Percentiles rank a stretch among this genome's conserved stretches.
Conservation (phyloP, 2,888 invertebrate species). For the Pristionchus entomophagus region DNA sequence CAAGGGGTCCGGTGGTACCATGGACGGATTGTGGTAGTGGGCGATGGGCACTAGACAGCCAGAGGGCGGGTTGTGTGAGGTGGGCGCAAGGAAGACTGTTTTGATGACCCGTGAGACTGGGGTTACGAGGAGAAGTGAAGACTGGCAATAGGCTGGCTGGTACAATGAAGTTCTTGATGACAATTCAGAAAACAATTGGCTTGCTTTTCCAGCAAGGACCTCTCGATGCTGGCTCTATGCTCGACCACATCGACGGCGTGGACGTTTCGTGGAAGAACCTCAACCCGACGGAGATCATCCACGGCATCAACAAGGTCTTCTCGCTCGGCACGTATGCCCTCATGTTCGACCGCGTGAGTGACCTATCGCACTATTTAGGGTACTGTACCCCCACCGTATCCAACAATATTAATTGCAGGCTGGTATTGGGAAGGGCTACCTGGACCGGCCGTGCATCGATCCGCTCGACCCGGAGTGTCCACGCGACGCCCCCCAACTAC, state of each 20-base stretch:
- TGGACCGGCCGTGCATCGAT: constrained; percentile 95
- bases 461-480: constrained; percentile 93
- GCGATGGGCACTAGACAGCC: no score
- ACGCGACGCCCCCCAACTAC: constrained; percentile 91
- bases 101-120: no score
- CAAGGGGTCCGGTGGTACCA: no score
- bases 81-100: no score
- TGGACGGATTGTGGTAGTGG: no score
- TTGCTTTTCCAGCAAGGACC: constrained; percentile 28
- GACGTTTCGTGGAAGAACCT: constrained; percentile 64
- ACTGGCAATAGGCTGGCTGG: no score
- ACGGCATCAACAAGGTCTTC: constrained; percentile 58
- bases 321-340: constrained; percentile 62
- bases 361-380: background rate
- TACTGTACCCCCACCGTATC: background rate
- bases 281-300: constrained; percentile 63
- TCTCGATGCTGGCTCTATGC: constrained; percentile 30
- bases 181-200: no score
- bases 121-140: no score
- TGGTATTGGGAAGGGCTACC: constrained; percentile 94
- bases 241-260: constrained; percentile 27
- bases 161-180: no score
- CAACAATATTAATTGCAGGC: constrained; percentile 81
- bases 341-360: constrained; percentile 60
- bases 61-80: no score